These are phyloP conservation scores for Limnephilus auricula DNA, from an alignment of 2,888 invertebrate genomes.

Conservation along the genomic window DNA sequence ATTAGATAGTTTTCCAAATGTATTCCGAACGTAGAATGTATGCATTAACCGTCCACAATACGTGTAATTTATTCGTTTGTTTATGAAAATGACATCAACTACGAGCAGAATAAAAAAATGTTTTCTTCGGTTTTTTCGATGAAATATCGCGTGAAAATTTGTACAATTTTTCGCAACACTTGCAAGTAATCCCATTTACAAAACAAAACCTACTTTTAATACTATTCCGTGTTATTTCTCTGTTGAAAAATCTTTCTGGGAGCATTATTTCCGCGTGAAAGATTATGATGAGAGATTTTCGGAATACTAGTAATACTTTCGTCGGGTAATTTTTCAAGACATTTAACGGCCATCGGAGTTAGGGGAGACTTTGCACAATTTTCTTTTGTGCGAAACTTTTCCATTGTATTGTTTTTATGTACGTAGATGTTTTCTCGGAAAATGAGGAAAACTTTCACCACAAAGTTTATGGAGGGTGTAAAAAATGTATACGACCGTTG, in stretches of 20 bases:
- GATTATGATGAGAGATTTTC: neutral
- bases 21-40: too few species aligned
- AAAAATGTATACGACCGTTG: neutral
- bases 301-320: neutral
- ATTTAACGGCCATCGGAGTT: conserved; percentile 18
- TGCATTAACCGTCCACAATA: too few species aligned
- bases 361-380: conserved; percentile 8
- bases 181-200: neutral
- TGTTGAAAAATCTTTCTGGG: neutral
- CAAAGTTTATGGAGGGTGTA: conserved; percentile 2
- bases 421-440: neutral
- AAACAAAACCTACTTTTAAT: conserved; percentile 2
- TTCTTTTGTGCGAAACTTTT: neutral
- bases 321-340: neutral
- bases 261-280: neutral
- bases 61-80: neutral
- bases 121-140: neutral
- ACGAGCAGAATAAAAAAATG: neutral
- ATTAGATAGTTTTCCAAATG: too few species aligned
- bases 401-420: conserved; percentile 14
- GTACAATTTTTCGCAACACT: neutral
- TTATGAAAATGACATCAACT: neutral
- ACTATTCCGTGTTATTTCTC: neutral
- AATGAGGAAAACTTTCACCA: neutral
- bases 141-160: neutral